Percentiles rank a stretch among this genome's conserved stretches.
Evolutionary conservation across 2,888 invertebrate genomes (phyloP).

Genomic region (Tricholauxania praeusta): DNA sequence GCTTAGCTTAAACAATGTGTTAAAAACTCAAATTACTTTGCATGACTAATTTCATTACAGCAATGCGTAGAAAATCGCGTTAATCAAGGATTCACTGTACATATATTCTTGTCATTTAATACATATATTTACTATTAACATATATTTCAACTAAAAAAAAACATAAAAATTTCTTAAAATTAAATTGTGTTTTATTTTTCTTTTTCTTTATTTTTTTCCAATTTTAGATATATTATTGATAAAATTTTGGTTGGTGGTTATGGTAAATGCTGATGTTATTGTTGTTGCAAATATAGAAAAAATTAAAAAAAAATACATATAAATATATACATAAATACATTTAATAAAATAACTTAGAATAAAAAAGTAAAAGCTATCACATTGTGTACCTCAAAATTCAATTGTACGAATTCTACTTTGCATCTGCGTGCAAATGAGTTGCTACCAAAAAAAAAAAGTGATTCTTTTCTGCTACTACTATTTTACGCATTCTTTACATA

Average conservation of each 20-base stretch:
- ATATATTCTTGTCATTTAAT: neutral
- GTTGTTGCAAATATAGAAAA: constrained; percentile 38
- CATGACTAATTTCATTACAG: no score
- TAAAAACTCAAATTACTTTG: no score
- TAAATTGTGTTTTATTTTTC: constrained; percentile 48
- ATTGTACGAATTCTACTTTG: constrained; percentile 28
- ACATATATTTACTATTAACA: neutral
- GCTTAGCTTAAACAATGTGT: no score
- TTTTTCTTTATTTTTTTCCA: constrained; percentile 61
- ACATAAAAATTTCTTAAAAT: constrained; percentile 33
- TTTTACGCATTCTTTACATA: constrained; percentile 12
- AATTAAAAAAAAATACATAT: constrained; percentile 29
- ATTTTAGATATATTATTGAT: constrained; percentile 62
- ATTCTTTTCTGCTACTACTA: constrained; percentile 23
- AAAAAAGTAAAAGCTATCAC: constrained; percentile 9
- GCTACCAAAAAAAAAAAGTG: constrained; percentile 11
- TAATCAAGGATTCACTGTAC: no score
- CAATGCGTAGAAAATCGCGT: no score
- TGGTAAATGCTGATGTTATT: constrained; percentile 59
- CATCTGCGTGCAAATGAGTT: constrained; percentile 26
- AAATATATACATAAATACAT: constrained; percentile 26
- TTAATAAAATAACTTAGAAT: constrained; percentile 27
- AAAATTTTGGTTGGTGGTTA: constrained; percentile 64
- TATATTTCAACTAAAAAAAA: constrained; percentile 18
- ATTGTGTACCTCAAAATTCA: constrained; percentile 21